Conservation (phyloP, 2,888 invertebrate genomes). For the Formica aserva region DNA sequence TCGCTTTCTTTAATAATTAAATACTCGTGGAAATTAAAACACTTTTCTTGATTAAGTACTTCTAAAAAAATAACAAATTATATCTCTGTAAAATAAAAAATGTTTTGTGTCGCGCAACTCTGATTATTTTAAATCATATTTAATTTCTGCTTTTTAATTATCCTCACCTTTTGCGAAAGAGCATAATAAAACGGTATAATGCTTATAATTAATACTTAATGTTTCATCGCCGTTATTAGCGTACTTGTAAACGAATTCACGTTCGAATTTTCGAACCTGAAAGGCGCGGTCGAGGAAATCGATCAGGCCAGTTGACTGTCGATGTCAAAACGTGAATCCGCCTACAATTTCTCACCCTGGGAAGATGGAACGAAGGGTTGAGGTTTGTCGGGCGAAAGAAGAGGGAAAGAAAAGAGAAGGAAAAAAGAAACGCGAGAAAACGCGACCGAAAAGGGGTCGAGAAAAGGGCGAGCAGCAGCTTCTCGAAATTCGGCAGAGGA, state of each 20-base stretch:
- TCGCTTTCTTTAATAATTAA: not conserved
- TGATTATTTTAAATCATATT: constrained; percentile 25
- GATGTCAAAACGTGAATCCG: constrained; percentile 32
- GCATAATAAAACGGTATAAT: not conserved
- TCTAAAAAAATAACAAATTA: not conserved
- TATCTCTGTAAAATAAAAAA: not conserved
- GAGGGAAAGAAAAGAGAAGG: constrained; percentile 1
- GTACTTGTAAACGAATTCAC: not conserved
- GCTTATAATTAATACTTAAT: not conserved
- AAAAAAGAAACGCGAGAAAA: constrained; percentile 41
- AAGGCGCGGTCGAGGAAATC: constrained; percentile 35
- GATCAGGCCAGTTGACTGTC: constrained; percentile 30
- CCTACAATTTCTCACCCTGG: constrained; percentile 36
- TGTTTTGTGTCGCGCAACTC: not conserved
- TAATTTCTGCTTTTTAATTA: constrained; percentile 23
- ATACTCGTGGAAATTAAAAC: not conserved
- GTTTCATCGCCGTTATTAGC: constrained; percentile 34
- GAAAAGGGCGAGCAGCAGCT: constrained; percentile 50
- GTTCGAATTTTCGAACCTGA: constrained; percentile 21
- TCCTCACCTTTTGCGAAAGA: not conserved
- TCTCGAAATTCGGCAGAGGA: constrained; percentile 48
- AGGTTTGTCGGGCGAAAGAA: constrained; percentile 55
- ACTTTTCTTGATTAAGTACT: not conserved
- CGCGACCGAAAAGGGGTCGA: constrained; percentile 36
- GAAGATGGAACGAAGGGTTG: constrained; percentile 46